A percentile compares a stretch with the other conserved stretches of the same genome.
Evolutionary conservation across 1,140 invertebrate species (phyloP).

Genomic region (Probaryconus sp.): DNA sequence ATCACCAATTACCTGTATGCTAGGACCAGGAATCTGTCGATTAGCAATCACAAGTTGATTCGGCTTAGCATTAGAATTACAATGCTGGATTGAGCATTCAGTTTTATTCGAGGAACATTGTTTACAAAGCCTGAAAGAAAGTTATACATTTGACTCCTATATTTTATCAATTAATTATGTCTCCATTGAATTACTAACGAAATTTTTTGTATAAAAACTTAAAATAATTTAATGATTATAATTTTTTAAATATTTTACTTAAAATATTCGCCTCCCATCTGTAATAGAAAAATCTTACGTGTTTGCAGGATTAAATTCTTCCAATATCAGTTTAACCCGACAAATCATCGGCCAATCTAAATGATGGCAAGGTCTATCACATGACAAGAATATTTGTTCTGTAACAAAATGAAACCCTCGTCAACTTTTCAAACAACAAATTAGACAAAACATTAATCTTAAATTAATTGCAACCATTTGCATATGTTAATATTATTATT

Average conservation of each 20-base stretch:
- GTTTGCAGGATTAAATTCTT: slow-evolving; percentile 83
- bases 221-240: neutral
- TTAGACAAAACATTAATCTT: neutral
- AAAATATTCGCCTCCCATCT: no score
- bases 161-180: slow-evolving; percentile 3
- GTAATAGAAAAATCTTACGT: slow-evolving; percentile 76
- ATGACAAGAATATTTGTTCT: slow-evolving; percentile 85
- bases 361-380: slow-evolving; percentile 86
- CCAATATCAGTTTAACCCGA: slow-evolving; percentile 84
- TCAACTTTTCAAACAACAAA: slow-evolving; percentile 6
- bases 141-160: no score
- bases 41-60: slow-evolving; percentile 87
- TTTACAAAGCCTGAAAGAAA: slow-evolving; percentile 79
- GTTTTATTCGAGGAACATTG: slow-evolving; percentile 83
- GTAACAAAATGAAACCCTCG: slow-evolving; percentile 67
- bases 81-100: slow-evolving; percentile 81
- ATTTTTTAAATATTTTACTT: no score
- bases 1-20: slow-evolving; percentile 82
- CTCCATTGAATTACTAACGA: no score
- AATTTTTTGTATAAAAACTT: no score
- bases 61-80: slow-evolving; percentile 85
- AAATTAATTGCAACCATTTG: no score
- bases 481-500: no score
- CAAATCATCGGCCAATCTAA: slow-evolving; percentile 89
- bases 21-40: slow-evolving; percentile 88